Percentiles rank a stretch among this genome's conserved stretches.
These are phyloP conservation scores for Coenonympha arcania DNA, from an alignment of 2,888 invertebrate species.

Conservation along the genomic window DNA sequence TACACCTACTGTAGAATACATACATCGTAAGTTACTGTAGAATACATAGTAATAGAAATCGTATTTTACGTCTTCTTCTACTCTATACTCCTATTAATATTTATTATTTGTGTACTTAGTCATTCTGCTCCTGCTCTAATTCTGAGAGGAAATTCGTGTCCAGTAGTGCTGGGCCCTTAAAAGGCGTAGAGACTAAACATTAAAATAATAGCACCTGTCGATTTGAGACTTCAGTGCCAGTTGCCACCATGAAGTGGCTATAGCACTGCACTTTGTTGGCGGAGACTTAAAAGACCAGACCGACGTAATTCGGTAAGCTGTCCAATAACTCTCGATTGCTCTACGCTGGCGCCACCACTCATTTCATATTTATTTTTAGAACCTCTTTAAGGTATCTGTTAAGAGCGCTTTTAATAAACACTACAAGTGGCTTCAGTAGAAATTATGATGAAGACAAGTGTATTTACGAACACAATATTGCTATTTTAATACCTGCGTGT, in stretches of 20 bases:
- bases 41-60: no score
- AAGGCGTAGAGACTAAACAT: no score
- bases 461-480: background rate
- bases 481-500: no score
- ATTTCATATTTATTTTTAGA: slow-evolving; percentile 28
- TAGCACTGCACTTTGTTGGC: slow-evolving; percentile 7
- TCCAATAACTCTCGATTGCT: slow-evolving; percentile 12
- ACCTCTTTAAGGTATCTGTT: slow-evolving; percentile 24
- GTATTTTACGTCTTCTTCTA: no score
- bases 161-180: no score
- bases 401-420: slow-evolving; percentile 21
- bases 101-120: no score
- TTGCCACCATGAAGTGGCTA: slow-evolving; percentile 14
- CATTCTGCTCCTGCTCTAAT: no score
- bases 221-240: slow-evolving; percentile 18
- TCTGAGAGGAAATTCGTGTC: no score
- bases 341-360: slow-evolving; percentile 28
- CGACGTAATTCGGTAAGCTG: slow-evolving; percentile 10
- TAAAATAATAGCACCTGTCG: slow-evolving; percentile 18
- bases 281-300: slow-evolving; percentile 17
- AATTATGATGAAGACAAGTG: background rate
- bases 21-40: no score
- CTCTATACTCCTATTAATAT: no score
- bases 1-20: no score
- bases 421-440: background rate